phyloP scores from a whole-genome alignment of 2,113 vertebrate species.

The Barbus barbus region DNA sequence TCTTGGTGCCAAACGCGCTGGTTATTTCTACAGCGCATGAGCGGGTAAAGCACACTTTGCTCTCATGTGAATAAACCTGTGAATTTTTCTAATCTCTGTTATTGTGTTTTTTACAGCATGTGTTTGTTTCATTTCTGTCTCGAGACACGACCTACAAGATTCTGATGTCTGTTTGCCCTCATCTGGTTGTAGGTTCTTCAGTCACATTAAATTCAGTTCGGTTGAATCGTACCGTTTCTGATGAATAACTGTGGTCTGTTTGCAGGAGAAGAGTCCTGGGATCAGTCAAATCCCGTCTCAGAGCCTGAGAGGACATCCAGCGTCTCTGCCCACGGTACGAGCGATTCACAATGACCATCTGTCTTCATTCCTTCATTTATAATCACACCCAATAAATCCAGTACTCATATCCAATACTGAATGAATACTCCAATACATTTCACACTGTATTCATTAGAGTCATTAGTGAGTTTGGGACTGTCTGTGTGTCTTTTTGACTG shows the following conservation, averaged over 20 bases:
- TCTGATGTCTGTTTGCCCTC: conserved; percentile 85
- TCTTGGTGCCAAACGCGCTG: conserved; percentile 92
- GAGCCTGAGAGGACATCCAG: conserved; percentile 75
- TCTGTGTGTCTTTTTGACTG: too few species aligned
- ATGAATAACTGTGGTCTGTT: not conserved
- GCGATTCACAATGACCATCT: too few species aligned
- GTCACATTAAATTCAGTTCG: not conserved
- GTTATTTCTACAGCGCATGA: conserved; percentile 85
- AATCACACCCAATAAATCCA: too few species aligned
- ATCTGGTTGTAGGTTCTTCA: conserved; percentile 81
- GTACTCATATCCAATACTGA: too few species aligned
- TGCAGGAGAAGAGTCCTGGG: conserved; percentile 80
- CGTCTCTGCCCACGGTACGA: conserved; percentile 80
- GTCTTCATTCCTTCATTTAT: too few species aligned
- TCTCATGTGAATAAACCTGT: not conserved
- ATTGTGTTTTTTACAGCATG: conserved; percentile 77
- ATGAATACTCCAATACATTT: too few species aligned
- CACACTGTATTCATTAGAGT: too few species aligned
- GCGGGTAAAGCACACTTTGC: conserved; percentile 72
- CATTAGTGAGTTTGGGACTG: too few species aligned
- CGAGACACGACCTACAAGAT: conserved; percentile 93
- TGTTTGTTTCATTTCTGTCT: conserved; percentile 91
- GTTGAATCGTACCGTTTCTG: not conserved
- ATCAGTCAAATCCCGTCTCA: conserved; percentile 75
- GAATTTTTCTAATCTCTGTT: not conserved